Conservation (phyloP, 2,113 vertebrate species). For the Globicephala melas region DNA sequence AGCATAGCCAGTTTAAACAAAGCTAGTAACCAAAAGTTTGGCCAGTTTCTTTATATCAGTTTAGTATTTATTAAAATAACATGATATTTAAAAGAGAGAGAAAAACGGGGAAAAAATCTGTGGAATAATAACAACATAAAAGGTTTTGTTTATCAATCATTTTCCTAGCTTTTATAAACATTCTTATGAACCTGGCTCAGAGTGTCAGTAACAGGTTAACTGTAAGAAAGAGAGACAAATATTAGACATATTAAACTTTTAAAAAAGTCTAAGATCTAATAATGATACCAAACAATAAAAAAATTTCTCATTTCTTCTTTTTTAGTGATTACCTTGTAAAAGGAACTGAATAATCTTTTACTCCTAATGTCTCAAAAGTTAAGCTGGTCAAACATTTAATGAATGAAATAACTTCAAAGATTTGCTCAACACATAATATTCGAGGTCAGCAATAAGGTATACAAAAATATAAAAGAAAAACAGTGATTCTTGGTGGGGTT, state of each 20-base stretch:
- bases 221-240: background rate
- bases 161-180: background rate
- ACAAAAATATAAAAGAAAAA: background rate
- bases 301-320: background rate
- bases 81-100: background rate
- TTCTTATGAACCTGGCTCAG: background rate
- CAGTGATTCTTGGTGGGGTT: background rate
- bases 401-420: background rate
- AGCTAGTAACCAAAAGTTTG: background rate
- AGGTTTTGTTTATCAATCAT: background rate
- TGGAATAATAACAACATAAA: background rate
- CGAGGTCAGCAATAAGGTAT: background rate
- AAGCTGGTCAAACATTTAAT: background rate
- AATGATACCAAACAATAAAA: background rate
- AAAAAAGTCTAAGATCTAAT: background rate
- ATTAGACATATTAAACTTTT: background rate
- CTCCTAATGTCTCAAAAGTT: background rate
- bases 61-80: constrained; percentile 8
- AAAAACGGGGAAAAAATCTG: background rate
- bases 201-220: background rate
- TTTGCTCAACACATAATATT: background rate
- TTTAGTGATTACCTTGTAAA: background rate
- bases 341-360: background rate
- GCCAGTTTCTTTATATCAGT: background rate
- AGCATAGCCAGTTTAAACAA: background rate